Evolutionary conservation across 2,797 vertebrate species (phyloP).

Genomic region (Sebastiscus tertius): DNA sequence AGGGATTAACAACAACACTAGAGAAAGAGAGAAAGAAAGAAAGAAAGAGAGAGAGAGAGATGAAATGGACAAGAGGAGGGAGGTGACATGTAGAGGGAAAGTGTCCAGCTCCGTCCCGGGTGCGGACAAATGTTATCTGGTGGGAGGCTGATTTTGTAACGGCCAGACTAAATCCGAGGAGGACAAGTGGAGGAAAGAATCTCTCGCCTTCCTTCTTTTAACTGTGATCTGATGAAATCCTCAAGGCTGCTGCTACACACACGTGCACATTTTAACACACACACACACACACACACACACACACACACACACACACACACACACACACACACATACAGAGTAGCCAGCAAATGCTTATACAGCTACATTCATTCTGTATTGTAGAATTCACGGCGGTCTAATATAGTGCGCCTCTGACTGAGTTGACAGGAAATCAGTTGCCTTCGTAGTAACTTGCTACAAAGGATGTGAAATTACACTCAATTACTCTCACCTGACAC

Average conservation of each 20-base stretch:
- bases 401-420: conserved; percentile 17
- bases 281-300: neutral
- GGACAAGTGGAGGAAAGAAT: conserved; percentile 23
- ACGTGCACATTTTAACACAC: neutral
- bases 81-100: neutral
- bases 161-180: conserved; percentile 8
- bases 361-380: conserved; percentile 24
- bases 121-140: neutral
- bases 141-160: conserved; percentile 17
- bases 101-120: neutral
- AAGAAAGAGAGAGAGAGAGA: neutral
- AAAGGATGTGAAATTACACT: conserved; percentile 71
- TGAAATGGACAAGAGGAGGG: neutral
- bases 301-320: neutral
- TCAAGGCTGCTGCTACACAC: neutral
- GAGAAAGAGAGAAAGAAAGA: neutral
- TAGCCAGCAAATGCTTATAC: conserved; percentile 1
- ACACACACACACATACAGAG: neutral
- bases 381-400: conserved; percentile 9
- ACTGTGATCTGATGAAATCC: conserved; percentile 38
- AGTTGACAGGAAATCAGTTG: conserved; percentile 69
- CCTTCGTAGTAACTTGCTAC: conserved; percentile 54
- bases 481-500: conserved; percentile 16
- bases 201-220: conserved; percentile 42
- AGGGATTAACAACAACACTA: neutral